Evolutionary conservation across 2,888 invertebrate species (phyloP).

Genomic region (Agonum fuliginosum): DNA sequence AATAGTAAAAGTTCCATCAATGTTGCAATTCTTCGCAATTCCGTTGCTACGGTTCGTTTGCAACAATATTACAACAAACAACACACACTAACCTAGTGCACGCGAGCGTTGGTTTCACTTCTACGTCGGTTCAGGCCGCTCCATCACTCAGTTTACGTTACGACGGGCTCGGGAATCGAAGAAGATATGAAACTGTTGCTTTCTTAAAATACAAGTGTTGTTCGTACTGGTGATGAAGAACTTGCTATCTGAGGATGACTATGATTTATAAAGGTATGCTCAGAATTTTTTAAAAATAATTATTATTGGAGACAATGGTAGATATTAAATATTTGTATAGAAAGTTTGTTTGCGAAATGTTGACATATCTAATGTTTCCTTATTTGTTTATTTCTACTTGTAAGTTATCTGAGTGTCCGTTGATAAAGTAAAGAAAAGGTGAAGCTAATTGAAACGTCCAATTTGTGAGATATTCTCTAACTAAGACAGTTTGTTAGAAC

Average conservation of each 20-base stretch:
- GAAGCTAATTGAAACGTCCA: conserved; percentile 29
- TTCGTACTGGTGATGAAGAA: too few relatives aligned
- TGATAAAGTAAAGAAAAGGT: not conserved
- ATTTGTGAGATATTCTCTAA: conserved; percentile 22
- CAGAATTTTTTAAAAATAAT: too few relatives aligned
- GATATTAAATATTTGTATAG: too few relatives aligned
- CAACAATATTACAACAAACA: conserved; percentile 70
- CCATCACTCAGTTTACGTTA: not conserved
- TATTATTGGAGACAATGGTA: too few relatives aligned
- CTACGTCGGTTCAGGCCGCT: not conserved
- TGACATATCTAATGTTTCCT: not conserved
- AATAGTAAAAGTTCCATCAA: conserved; percentile 48
- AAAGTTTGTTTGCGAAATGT: too few relatives aligned
- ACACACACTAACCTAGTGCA: conserved; percentile 61
- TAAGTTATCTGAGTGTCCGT: not conserved
- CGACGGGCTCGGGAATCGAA: not conserved
- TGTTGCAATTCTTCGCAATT: conserved; percentile 61
- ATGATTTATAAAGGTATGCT: conserved; percentile 60
- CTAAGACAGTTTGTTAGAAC: not conserved
- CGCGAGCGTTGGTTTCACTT: conserved; percentile 21
- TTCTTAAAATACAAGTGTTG: too few relatives aligned
- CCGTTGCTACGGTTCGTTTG: conserved; percentile 71
- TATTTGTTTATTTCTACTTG: not conserved
- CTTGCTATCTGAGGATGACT: conserved; percentile 50
- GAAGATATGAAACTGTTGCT: conserved; percentile 2